Evolutionary conservation across 1,140 invertebrate species (phyloP), one percentile per base, ranked within the genome.

Genomic region (Diprion similis): DNA sequence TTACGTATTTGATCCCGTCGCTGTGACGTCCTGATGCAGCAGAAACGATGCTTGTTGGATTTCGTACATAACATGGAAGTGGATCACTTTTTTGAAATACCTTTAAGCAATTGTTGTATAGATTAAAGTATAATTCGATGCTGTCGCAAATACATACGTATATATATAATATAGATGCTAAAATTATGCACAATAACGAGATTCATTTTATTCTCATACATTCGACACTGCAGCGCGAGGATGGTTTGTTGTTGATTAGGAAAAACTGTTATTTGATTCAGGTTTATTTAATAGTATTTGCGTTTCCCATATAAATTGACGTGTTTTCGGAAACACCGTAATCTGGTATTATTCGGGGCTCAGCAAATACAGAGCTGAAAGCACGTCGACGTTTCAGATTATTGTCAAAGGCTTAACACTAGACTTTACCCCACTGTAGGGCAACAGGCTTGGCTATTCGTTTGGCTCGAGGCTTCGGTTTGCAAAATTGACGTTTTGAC

Each of bases 341-440:
- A 24, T 46, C 19, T 46, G 45, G 46, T 46, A 46, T 24, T 65
- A 68, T 68, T 68, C 15, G 66, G 3, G n/a, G 18, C 68, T 15
- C 68, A 65, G 68, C 67, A 37, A 77, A 77, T 73, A 75, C 71
- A 77, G 69, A 78, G 15, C 18, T 65, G 24, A 37, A 37, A 37
- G 24, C 18, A 19, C 13, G 66, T 68, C 66, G 66, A 24, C 66
- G 66, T 10, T 13, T 79, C 77, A 76, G 80, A 78, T 81, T 80
- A 80, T 59, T 59, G 51, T 59, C 51, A 59, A 59, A 59, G 51
- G 51, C 51, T 59, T 59, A 59, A 59, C 11, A n/a, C 8, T 11
- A 59, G 11, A 7, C 51, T 59, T 59, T 59, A 11, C 51, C 51
- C 51, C 51, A 59, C 11, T 59, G 11, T 7, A 13, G 51, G 51